Conservation (phyloP, 2,113 vertebrate genomes). For the Circaetus gallicus region DNA sequence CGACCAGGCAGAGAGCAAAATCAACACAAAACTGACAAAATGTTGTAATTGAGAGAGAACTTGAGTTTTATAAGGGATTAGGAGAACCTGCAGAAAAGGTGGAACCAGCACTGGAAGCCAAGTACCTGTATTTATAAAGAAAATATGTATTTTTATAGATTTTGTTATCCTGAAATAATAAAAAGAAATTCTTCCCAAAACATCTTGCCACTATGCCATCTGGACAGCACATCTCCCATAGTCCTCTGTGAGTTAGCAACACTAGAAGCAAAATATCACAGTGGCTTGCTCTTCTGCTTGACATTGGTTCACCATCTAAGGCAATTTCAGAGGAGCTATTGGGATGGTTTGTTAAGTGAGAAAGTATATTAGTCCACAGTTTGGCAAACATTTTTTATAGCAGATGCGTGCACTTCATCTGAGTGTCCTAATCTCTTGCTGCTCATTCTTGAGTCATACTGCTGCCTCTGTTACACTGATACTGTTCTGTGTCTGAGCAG, state of each 20-base stretch:
- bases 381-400: not conserved
- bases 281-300: not conserved
- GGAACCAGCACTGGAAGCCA: not conserved
- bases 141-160: not conserved
- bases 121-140: not conserved
- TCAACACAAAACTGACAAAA: not conserved
- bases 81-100: not conserved
- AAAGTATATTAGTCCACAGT: not conserved
- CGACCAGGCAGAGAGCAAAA: not conserved
- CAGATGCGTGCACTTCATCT: not conserved
- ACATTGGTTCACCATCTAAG: constrained; percentile 13
- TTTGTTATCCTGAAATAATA: not conserved
- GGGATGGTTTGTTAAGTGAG: not conserved
- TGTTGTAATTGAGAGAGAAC: not conserved
- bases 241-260: not conserved
- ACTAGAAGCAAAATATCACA: not conserved
- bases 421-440: not conserved
- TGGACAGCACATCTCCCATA: not conserved
- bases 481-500: not conserved
- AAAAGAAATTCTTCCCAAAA: not conserved
- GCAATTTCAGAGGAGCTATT: not conserved
- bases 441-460: not conserved
- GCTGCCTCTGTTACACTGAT: not conserved
- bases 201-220: not conserved
- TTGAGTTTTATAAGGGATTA: not conserved